Evolutionary conservation across 64 coral and sea anemone genomes (phyloP).

Genomic region (Dendronephthya gigantea): DNA sequence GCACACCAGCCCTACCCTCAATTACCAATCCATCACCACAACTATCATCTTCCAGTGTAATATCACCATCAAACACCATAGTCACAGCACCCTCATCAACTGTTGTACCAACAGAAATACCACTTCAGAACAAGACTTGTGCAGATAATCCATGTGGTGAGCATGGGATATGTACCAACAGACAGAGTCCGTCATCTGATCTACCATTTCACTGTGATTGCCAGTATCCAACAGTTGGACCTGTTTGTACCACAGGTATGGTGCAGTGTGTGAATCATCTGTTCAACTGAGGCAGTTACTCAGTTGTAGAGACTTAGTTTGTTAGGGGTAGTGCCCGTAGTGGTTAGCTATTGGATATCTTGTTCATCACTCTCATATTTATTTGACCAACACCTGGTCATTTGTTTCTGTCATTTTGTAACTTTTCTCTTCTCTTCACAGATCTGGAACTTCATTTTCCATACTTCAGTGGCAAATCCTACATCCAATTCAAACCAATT

Average conservation of each 20-base stretch:
- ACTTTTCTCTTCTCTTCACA: not conserved
- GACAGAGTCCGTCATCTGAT: not conserved
- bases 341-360: not conserved
- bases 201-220: not conserved
- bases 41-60: not conserved
- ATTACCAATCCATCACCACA: not conserved
- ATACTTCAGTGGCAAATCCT: constrained; percentile 13
- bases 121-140: not conserved
- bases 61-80: not conserved
- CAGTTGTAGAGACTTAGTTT: not conserved
- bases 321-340: not conserved
- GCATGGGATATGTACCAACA: not conserved
- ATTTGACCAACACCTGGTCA: too few relatives aligned
- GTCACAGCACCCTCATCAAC: not conserved
- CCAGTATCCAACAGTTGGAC: not conserved
- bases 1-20: not conserved
- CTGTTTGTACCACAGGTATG: constrained; percentile 9
- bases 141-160: constrained; percentile 5
- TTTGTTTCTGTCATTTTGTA: too few relatives aligned
- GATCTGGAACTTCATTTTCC: not conserved
- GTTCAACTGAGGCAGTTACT: too few relatives aligned
- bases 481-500: constrained; percentile 8
- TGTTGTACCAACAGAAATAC: not conserved
- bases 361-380: too few relatives aligned
- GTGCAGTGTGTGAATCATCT: not conserved